A percentile compares a stretch with the other conserved stretches of the same genome.
These are phyloP conservation scores for Asteroscopus sphinx DNA, from an alignment of 2,888 invertebrate species.

Conservation along the genomic window DNA sequence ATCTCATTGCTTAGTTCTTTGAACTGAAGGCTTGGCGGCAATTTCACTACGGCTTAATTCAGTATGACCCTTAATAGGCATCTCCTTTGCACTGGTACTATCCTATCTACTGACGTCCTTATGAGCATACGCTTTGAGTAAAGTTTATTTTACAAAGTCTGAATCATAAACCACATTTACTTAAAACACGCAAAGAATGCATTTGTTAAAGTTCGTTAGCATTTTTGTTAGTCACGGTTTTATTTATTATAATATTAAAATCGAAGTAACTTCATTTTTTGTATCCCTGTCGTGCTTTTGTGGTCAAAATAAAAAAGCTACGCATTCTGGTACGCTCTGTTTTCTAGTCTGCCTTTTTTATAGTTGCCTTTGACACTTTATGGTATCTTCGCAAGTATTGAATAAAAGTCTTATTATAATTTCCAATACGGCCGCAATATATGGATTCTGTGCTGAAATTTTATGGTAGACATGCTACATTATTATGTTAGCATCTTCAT, in stretches of 20 bases:
- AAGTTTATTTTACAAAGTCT: conserved; percentile 25
- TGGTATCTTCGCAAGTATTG: conserved; percentile 35
- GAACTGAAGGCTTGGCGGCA: conserved; percentile 55
- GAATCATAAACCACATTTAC: conserved; percentile 36
- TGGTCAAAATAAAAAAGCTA: conserved; percentile 41
- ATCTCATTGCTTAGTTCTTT: conserved; percentile 64
- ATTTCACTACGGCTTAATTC: conserved; percentile 59
- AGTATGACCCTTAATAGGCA: conserved; percentile 55
- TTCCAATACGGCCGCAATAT: conserved; percentile 25
- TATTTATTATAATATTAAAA: conserved; percentile 38
- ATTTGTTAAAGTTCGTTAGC: conserved; percentile 48
- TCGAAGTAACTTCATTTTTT: conserved; percentile 43
- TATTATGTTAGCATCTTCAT: conserved; percentile 11
- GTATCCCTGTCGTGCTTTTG: conserved; percentile 42
- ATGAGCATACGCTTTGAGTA: conserved; percentile 35
- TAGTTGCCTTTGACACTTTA: conserved; percentile 45
- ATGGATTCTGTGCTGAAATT: conserved; percentile 15
- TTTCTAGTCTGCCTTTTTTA: conserved; percentile 34
- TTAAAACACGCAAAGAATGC: conserved; percentile 22
- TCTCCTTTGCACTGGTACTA: conserved; percentile 47
- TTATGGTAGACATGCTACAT: conserved; percentile 5
- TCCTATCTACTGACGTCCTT: conserved; percentile 30
- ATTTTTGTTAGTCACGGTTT: conserved; percentile 42
- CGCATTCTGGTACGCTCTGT: conserved; percentile 27
- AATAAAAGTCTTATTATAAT: conserved; percentile 45